Percentiles rank a stretch among this genome's conserved stretches.
Conservation (phyloP, 2,113 vertebrate genomes). For the Crypturellus undulatus region DNA sequence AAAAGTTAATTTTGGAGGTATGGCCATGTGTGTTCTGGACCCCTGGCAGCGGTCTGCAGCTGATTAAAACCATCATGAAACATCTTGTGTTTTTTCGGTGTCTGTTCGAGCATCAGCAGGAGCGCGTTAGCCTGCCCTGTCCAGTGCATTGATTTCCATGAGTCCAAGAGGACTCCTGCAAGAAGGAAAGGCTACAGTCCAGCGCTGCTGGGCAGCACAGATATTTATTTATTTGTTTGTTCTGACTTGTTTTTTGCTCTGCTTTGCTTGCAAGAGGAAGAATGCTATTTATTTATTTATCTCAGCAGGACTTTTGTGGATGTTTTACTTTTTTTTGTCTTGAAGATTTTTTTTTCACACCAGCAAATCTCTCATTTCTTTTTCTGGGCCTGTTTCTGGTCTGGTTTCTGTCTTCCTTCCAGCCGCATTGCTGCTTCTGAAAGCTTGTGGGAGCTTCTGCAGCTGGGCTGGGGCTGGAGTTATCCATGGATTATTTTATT, state of each 20-base stretch:
- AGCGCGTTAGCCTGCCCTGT: fast-evolving
- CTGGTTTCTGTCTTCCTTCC: neutral
- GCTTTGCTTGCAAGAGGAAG: neutral
- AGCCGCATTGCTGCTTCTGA: neutral
- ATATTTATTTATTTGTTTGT: neutral
- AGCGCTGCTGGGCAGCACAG: neutral
- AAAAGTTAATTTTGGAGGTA: neutral
- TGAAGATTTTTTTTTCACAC: too few species aligned
- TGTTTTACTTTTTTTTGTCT: too few species aligned
- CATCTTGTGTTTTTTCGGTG: neutral
- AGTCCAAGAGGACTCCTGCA: fast-evolving
- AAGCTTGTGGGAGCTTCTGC: neutral
- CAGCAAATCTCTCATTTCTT: neutral
- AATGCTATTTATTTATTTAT: neutral
- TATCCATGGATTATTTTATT: neutral
- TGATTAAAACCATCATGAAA: neutral
- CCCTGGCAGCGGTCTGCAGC: neutral
- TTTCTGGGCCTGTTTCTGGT: neutral
- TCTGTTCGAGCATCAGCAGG: neutral
- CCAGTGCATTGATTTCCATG: neutral
- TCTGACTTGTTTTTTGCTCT: neutral
- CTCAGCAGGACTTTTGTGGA: neutral
- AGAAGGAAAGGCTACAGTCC: neutral
- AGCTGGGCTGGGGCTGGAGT: neutral
- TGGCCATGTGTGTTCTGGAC: neutral